A percentile compares a stretch with the other conserved stretches of the same genome.
phyloP scores from a whole-genome alignment of 2,113 vertebrate species.

The Ailuropoda melanoleuca region DNA sequence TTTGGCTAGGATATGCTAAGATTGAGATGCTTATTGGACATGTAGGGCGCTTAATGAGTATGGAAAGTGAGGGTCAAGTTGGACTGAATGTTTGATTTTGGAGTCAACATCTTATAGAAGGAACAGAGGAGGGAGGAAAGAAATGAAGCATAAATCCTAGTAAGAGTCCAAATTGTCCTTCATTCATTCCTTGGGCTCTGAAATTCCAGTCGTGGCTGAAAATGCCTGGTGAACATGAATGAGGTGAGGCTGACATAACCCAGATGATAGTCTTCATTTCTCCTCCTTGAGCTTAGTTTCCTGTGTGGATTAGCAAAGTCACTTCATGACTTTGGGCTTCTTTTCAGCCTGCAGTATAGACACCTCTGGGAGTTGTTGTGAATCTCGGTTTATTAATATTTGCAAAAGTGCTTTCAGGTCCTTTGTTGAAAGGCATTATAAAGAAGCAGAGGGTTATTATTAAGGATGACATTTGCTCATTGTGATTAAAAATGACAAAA shows the following conservation, averaged over 20 bases:
- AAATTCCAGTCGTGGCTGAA: background rate
- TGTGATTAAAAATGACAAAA: constrained; percentile 81
- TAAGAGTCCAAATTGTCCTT: background rate
- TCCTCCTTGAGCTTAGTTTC: constrained; percentile 6
- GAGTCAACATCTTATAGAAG: background rate
- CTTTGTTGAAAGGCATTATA: constrained; percentile 71
- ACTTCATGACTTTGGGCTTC: constrained; percentile 53
- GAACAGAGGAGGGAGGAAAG: background rate
- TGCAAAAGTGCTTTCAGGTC: constrained; percentile 72
- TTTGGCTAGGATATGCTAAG: background rate
- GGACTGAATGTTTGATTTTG: background rate
- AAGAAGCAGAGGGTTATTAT: constrained; percentile 73
- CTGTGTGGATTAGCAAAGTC: constrained; percentile 54
- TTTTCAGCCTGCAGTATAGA: constrained; percentile 18
- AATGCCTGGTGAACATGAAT: background rate
- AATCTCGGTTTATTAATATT: constrained; percentile 78
- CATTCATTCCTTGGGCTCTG: background rate
- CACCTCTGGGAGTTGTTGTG: constrained; percentile 65
- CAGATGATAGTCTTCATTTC: background rate
- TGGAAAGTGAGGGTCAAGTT: background rate
- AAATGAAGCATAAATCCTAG: background rate
- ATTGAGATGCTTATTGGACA: background rate
- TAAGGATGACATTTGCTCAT: constrained; percentile 79
- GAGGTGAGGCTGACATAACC: background rate
- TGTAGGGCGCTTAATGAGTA: background rate